Conservation (phyloP, 2,888 invertebrate species). For the Chirona hameri region DNA sequence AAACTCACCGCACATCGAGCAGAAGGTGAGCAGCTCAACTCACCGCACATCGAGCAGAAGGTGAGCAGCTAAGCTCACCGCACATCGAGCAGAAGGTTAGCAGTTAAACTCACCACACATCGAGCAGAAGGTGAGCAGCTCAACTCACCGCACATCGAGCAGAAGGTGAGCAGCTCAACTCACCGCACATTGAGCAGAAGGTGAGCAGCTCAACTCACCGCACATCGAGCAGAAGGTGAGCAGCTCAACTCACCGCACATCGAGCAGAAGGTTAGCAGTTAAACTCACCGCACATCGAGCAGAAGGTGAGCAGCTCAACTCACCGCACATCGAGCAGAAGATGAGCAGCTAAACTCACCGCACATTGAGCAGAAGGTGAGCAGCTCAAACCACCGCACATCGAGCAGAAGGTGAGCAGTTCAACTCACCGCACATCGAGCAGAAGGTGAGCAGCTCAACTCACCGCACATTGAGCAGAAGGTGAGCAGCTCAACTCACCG, state of each 20-base stretch:
- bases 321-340: slow-evolving; percentile 75
- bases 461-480: too few relatives aligned
- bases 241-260: slow-evolving; percentile 65
- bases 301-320: slow-evolving; percentile 61
- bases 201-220: slow-evolving; percentile 54
- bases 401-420: slow-evolving; percentile 64
- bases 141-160: too few relatives aligned
- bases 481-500: too few relatives aligned
- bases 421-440: slow-evolving; percentile 70
- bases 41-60: too few relatives aligned
- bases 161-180: too few relatives aligned
- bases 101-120: too few relatives aligned
- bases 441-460: slow-evolving; percentile 55
- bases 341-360: slow-evolving; percentile 56
- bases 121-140: too few relatives aligned
- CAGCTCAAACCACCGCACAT: slow-evolving; percentile 59
- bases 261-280: slow-evolving; percentile 64
- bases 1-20: too few relatives aligned
- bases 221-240: slow-evolving; percentile 71
- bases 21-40: too few relatives aligned
- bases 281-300: slow-evolving; percentile 68
- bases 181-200: too few relatives aligned
- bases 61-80: too few relatives aligned
- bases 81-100: too few relatives aligned
- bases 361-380: slow-evolving; percentile 72